Evolutionary conservation across 1,140 invertebrate genomes (phyloP).

Genomic region (Drosophila melanogaster): Release_6_plus_ISO1_MT NT_037436.4:20653501-20654000

Average conservation of each 20-base stretch:
- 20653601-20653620: conserved; percentile 82
- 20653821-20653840: conserved; percentile 34
- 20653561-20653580: no score
- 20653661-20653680: neutral
- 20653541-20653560: no score
- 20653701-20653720: conserved; percentile 83
- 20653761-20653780: conserved; percentile 77
- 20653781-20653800: conserved; percentile 80
- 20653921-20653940: conserved; percentile 40
- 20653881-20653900: conserved; percentile 3
- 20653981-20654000: conserved; percentile 57
- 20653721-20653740: conserved; percentile 72
- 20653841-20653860: conserved; percentile 71
- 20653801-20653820: conserved; percentile 71
- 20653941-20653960: conserved; percentile 18
- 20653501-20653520: neutral
- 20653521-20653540: neutral
- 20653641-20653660: neutral
- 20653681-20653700: conserved; percentile 63
- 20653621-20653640: conserved; percentile 52
- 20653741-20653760: conserved; percentile 18
- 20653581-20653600: conserved; percentile 54
- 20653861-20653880: conserved; percentile 36
- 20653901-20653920: conserved; percentile 60
- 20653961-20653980: conserved; percentile 65